Evolutionary conservation across 2,888 invertebrate species (phyloP).

Genomic region (Scaptomyza cyrtandrae): DNA sequence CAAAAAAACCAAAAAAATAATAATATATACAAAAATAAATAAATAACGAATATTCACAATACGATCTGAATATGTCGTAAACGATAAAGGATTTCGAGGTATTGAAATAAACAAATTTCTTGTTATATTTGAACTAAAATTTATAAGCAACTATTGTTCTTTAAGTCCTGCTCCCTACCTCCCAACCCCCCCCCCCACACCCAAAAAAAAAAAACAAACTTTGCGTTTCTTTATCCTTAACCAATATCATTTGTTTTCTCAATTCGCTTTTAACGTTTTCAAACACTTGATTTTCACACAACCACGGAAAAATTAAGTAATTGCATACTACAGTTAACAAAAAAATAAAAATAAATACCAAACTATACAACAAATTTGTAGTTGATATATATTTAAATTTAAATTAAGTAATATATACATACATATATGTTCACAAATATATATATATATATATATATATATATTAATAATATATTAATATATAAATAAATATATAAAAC

Average conservation of each 20-base stretch:
- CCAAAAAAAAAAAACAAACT: conserved; percentile 13
- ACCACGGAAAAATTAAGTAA: conserved; percentile 43
- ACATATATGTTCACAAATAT: conserved; percentile 33
- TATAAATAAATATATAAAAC: conserved; percentile 46
- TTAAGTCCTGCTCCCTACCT: conserved; percentile 46
- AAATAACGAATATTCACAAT: conserved; percentile 55
- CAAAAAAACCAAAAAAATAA: conserved; percentile 31
- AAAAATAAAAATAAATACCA: conserved; percentile 46
- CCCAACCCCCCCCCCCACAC: background rate
- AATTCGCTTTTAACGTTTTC: conserved; percentile 53
- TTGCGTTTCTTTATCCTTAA: conserved; percentile 34
- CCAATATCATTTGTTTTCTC: conserved; percentile 23
- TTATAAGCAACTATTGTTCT: conserved; percentile 78
- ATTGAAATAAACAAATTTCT: conserved; percentile 81
- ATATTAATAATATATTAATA: conserved; percentile 60
- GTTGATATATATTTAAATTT: conserved; percentile 56
- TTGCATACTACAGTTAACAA: conserved; percentile 38
- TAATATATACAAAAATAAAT: conserved; percentile 29
- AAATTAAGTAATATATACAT: conserved; percentile 56
- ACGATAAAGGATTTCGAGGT: conserved; percentile 85
- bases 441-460: conserved; percentile 61
- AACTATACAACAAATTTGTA: conserved; percentile 43
- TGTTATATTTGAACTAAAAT: conserved; percentile 78
- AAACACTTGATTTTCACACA: conserved; percentile 37
- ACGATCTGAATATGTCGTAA: conserved; percentile 62